Evolutionary conservation across 2,113 vertebrate genomes (phyloP).

Genomic region (Etia nguti): DNA sequence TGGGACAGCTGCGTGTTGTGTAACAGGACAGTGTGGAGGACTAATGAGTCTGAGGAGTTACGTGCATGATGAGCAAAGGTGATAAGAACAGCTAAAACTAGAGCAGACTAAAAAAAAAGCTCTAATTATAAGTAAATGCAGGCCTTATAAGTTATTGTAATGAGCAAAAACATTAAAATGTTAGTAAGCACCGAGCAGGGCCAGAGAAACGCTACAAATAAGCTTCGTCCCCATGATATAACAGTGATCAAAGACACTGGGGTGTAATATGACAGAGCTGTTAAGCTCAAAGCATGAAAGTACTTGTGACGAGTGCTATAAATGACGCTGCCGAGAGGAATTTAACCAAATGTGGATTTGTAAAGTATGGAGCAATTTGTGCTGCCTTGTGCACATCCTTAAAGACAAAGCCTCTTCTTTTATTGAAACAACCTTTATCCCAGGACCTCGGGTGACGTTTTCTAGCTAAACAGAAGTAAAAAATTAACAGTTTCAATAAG

Average conservation of each 20-base stretch:
- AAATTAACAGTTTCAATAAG: neutral
- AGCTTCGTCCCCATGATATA: neutral
- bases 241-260: neutral
- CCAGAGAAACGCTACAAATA: neutral
- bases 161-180: neutral
- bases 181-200: neutral
- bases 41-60: neutral
- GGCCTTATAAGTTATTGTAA: neutral
- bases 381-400: neutral
- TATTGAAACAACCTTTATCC: neutral
- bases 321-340: neutral
- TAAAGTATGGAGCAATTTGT: neutral
- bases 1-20: constrained; percentile 49
- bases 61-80: neutral
- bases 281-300: neutral
- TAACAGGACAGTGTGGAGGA: constrained; percentile 3
- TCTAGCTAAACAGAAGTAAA: neutral
- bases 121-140: neutral
- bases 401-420: neutral
- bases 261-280: neutral
- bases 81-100: neutral
- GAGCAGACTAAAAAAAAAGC: neutral
- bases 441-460: neutral
- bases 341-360: neutral
- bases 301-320: neutral